A percentile compares a stretch with the other conserved stretches of the same genome.
phyloP scores from a whole-genome alignment of 1,140 invertebrate species.

The Semibalanus balanoides region DNA sequence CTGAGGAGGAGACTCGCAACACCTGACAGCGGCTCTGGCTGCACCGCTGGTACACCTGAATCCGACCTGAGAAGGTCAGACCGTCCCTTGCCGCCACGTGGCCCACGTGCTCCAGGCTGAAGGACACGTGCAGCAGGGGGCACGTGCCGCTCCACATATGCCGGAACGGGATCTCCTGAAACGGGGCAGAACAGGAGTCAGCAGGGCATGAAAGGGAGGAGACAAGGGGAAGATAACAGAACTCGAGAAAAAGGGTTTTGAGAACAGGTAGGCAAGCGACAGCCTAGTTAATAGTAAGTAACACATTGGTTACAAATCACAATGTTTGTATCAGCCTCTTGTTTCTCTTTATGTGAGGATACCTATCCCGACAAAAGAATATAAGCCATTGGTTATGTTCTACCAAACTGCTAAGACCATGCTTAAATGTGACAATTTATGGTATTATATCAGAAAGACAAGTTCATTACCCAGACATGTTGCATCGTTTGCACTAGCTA shows the following conservation, averaged over 20 bases:
- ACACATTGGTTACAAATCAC: not conserved
- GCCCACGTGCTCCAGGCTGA: conserved; percentile 51
- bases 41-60: not conserved
- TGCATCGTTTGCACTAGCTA: not conserved
- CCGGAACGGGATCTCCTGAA: conserved; percentile 66
- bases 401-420: not conserved
- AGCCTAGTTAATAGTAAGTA: not conserved
- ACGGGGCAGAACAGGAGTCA: conserved; percentile 12
- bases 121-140: conserved; percentile 73
- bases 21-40: not conserved
- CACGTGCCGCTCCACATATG: conserved; percentile 78
- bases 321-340: not conserved
- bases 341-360: too few species aligned
- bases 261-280: not conserved
- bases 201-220: not conserved
- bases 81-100: not conserved
- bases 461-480: not conserved
- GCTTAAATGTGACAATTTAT: not conserved
- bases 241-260: not conserved
- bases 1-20: not conserved
- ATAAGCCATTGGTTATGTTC: too few species aligned
- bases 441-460: not conserved
- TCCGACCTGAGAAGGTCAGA: not conserved
- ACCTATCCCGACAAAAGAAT: too few species aligned
- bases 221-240: not conserved